These are phyloP conservation scores for Drosophila eugracilis DNA, from an alignment of 1,140 invertebrate species.

Conservation along the genomic window DNA sequence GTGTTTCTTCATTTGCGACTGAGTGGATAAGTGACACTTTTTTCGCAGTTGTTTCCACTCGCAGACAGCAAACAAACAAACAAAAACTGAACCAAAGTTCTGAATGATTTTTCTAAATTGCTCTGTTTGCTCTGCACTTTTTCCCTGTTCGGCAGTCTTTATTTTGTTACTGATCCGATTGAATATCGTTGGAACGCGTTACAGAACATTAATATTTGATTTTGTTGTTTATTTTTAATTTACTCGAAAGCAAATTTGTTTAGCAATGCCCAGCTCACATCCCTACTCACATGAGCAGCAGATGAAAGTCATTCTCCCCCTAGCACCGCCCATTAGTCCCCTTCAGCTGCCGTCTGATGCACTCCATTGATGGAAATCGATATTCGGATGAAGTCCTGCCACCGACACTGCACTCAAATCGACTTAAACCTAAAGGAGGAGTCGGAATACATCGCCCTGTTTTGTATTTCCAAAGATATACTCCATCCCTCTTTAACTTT, in stretches of 20 bases:
- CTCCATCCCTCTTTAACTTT: background rate
- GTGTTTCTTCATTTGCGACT: slow-evolving; percentile 58
- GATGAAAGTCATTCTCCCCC: slow-evolving; percentile 15
- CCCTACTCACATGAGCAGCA: slow-evolving; percentile 10
- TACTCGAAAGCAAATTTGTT: slow-evolving; percentile 69
- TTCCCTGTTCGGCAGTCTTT: slow-evolving; percentile 1
- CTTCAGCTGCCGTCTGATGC: slow-evolving; percentile 13
- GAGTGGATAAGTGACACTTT: slow-evolving; percentile 71
- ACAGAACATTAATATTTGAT: slow-evolving; percentile 76
- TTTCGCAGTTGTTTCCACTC: slow-evolving; percentile 15
- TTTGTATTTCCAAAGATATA: background rate
- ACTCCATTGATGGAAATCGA: slow-evolving; percentile 53
- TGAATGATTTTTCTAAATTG: slow-evolving; percentile 70
- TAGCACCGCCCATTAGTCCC: background rate
- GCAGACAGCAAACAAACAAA: slow-evolving; percentile 41
- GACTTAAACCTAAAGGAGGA: background rate
- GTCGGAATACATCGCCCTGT: background rate
- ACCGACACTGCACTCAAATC: slow-evolving; percentile 39
- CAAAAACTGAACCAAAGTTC: slow-evolving; percentile 6
- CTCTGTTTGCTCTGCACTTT: slow-evolving; percentile 51
- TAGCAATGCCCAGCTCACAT: slow-evolving; percentile 25
- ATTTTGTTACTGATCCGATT: slow-evolving; percentile 37
- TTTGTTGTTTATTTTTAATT: slow-evolving; percentile 80
- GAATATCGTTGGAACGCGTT: slow-evolving; percentile 55
- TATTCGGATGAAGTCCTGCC: slow-evolving; percentile 35